These are phyloP conservation scores for Sinonovacula constricta DNA, from an alignment of 1,140 invertebrate species.

Conservation along the genomic window DNA sequence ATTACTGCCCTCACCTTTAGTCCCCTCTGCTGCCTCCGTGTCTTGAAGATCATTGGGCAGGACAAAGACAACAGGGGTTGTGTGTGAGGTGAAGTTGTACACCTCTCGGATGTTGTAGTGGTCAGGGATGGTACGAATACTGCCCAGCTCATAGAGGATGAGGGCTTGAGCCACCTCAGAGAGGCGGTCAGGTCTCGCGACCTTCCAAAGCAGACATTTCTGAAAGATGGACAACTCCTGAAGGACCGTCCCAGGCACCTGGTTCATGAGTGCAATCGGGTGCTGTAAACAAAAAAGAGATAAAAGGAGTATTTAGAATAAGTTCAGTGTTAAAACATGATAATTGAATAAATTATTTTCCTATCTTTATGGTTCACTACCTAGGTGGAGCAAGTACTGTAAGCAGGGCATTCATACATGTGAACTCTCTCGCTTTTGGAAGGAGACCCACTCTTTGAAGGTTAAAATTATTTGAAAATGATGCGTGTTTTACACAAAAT, in stretches of 20 bases:
- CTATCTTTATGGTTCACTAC: no score
- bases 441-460: no score
- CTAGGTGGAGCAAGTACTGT: no score
- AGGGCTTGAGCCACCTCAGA: constrained; percentile 68
- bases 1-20: constrained; percentile 63
- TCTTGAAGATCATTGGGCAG: constrained; percentile 61
- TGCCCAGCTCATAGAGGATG: constrained; percentile 73
- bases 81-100: constrained; percentile 64
- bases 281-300: constrained; percentile 68
- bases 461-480: no score
- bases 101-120: constrained; percentile 73
- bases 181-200: constrained; percentile 71
- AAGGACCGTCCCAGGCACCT: constrained; percentile 71
- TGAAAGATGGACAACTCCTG: constrained; percentile 74
- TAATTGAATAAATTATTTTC: no score
- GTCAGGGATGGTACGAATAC: constrained; percentile 61
- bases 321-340: not conserved
- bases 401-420: no score
- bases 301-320: no score
- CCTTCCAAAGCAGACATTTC: constrained; percentile 78
- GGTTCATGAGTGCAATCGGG: constrained; percentile 70
- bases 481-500: no score
- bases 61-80: constrained; percentile 73
- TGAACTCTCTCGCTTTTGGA: no score
- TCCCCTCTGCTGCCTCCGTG: constrained; percentile 52